Evolutionary conservation across 2,113 vertebrate genomes (phyloP), one percentile per base, ranked within the genome.

Genomic region (Daboia siamensis): DNA sequence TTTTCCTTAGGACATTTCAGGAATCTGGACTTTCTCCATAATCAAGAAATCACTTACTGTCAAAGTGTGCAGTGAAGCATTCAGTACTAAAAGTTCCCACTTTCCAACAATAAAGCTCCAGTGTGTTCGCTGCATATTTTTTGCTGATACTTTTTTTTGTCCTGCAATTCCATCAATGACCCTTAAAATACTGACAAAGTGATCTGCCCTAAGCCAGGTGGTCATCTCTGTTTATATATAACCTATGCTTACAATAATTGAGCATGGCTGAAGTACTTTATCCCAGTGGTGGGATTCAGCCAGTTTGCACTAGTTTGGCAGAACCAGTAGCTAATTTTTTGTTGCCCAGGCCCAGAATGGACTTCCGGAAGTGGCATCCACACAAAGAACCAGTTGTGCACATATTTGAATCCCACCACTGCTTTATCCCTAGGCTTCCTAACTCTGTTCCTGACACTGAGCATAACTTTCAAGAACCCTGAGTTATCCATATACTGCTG

Each of bases 1-100:
- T 94, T 92, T 90, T 48, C 54, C 86, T 88, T 84, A 74, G 44
- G 86, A 46, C 85, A 93, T 90, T 93, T 61, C 4, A 57, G 84
- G 86, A 89, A 86, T 92, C 84, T 94, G 91, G 44, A 92, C 90
- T 94, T 93, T 44, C 39, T 95, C 87, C 85, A 61, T 48, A 85
- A 93, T 88, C 87, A 87, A 91, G 57, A 89, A 92, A 23, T 20
- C 74, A 93, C 86, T 93, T 93, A 52, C 88, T 4, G 2, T 11
- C 92, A 90, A 52, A 94, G 85, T 5, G 89, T 15, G 92, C 95
- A 89, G 20, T 39, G 85, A 39, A 94, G 59, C 85, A 57, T 64
- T 12, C 29, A 93, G 64, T 7, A 91, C n/a, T 89, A 24, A 13
- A 48, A 80, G 61, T 87, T 91, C 92, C 92, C 87, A 11, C 61